These are phyloP conservation scores for Plebejus argus DNA, from an alignment of 2,888 invertebrate genomes.

Conservation along the genomic window DNA sequence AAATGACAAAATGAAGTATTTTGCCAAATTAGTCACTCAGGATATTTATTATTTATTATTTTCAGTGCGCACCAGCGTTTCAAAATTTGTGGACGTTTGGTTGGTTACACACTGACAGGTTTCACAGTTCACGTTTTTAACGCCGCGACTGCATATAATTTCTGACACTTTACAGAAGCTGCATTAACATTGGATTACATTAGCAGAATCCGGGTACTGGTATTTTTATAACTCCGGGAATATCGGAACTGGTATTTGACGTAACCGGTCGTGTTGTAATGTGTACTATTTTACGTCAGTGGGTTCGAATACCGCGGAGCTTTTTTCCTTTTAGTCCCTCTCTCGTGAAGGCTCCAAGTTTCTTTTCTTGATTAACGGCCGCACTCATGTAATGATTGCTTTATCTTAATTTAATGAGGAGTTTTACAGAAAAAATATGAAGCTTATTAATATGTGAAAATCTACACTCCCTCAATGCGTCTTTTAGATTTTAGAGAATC, in stretches of 20 bases:
- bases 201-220: neutral
- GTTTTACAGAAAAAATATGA: too few relatives aligned
- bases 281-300: slow-evolving; percentile 17
- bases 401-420: too few relatives aligned
- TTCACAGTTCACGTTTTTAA: too few relatives aligned
- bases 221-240: slow-evolving; percentile 24
- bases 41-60: too few relatives aligned
- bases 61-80: too few relatives aligned
- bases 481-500: too few relatives aligned
- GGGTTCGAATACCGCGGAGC: neutral
- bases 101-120: too few relatives aligned
- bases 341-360: neutral
- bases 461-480: too few relatives aligned
- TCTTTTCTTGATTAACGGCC: neutral
- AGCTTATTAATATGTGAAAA: too few relatives aligned
- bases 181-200: neutral
- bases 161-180: neutral
- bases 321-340: neutral
- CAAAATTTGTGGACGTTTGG: too few relatives aligned
- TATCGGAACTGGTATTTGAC: slow-evolving; percentile 19
- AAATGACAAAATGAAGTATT: too few relatives aligned
- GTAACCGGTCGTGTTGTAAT: slow-evolving; percentile 16
- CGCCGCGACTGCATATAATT: neutral
- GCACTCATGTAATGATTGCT: neutral
- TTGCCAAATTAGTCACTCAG: too few relatives aligned